phyloP scores from a whole-genome alignment of 2,888 invertebrate genomes.

The Zeuzera pyrina region DNA sequence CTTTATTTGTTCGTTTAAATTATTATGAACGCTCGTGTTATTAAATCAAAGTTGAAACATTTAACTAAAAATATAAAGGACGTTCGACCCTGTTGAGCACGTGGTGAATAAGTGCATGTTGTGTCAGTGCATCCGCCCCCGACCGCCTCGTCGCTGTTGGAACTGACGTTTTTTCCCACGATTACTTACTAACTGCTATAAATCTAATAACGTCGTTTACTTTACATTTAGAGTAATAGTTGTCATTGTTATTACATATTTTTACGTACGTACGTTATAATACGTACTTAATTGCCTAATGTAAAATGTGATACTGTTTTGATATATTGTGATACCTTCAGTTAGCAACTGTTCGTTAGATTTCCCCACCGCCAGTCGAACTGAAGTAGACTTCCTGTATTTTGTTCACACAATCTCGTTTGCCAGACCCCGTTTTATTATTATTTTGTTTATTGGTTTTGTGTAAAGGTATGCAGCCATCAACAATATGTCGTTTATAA shows the following conservation, averaged over 20 bases:
- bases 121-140: constrained; percentile 49
- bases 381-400: constrained; percentile 57
- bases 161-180: constrained; percentile 63
- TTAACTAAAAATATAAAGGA: no score
- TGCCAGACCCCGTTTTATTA: constrained; percentile 56
- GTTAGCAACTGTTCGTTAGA: constrained; percentile 13
- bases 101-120: constrained; percentile 47
- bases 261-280: no score
- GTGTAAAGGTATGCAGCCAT: constrained; percentile 58
- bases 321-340: no score
- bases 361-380: constrained; percentile 34
- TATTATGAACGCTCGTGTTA: no score
- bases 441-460: constrained; percentile 67
- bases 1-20: no score
- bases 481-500: constrained; percentile 67
- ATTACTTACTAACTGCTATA: constrained; percentile 44
- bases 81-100: constrained; percentile 38
- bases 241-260: not conserved
- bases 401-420: constrained; percentile 58
- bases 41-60: not conserved
- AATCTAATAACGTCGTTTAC: no score
- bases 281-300: not conserved
- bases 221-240: no score
- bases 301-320: no score
- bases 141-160: constrained; percentile 38